A percentile compares a stretch with the other conserved stretches of the same genome.
phyloP scores from a whole-genome alignment of 2,888 invertebrate species.

The Galeopsomyia nigrocyanea region DNA sequence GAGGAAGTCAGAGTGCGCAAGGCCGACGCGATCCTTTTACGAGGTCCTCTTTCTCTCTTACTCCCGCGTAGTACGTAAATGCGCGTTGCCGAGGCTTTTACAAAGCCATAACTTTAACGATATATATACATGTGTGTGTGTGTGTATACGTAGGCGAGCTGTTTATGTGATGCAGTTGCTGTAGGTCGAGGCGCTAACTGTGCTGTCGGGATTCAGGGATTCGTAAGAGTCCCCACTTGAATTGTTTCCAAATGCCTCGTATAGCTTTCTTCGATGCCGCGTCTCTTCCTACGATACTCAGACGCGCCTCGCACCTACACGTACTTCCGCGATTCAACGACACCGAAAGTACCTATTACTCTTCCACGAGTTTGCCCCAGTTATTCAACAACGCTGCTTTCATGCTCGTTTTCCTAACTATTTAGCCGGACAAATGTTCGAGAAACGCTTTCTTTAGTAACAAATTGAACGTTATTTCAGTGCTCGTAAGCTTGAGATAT shows the following conservation, averaged over 20 bases:
- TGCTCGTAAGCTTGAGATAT: too few species aligned
- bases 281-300: not conserved
- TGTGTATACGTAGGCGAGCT: conserved; percentile 1
- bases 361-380: too few species aligned
- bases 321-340: not conserved
- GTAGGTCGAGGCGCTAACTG: conserved; percentile 42
- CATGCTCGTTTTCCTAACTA: too few species aligned
- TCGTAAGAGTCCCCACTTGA: conserved; percentile 32
- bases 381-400: too few species aligned
- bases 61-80: conserved; percentile 46
- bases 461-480: too few species aligned
- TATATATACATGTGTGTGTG: conserved; percentile 10
- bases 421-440: too few species aligned
- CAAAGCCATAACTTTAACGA: conserved; percentile 49
- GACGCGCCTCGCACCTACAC: too few species aligned
- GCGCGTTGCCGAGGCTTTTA: conserved; percentile 45
- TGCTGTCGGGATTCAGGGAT: conserved; percentile 34
- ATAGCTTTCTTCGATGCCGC: conserved; percentile 35
- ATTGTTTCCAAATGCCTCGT: conserved; percentile 46
- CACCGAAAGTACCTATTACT: too few species aligned
- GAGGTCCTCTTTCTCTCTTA: too few species aligned
- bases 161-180: not conserved
- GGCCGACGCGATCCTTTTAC: conserved; percentile 45
- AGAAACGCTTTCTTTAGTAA: too few species aligned
- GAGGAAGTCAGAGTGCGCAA: conserved; percentile 17